Percentiles rank a stretch among this genome's conserved stretches.
Evolutionary conservation across 1,140 invertebrate species (phyloP).

Genomic region (Gonioctena quinquepunctata): DNA sequence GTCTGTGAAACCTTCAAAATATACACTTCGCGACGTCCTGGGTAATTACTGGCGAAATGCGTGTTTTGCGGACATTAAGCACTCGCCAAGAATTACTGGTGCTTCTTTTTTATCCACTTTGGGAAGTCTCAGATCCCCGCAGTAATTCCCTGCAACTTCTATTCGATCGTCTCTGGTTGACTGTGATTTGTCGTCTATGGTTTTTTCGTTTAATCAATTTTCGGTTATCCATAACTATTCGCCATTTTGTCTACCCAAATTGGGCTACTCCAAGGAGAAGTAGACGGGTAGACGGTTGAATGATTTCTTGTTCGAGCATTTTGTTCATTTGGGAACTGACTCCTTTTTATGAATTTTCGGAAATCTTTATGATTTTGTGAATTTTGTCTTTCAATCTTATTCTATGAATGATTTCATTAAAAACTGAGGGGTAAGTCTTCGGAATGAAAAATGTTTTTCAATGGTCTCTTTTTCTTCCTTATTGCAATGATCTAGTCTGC

Average conservation of each 20-base stretch:
- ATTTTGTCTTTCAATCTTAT: slow-evolving; percentile 41
- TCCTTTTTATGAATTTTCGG: slow-evolving; percentile 47
- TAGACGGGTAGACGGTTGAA: slow-evolving; percentile 46
- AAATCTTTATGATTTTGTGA: slow-evolving; percentile 48
- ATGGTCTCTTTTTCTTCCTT: slow-evolving; percentile 25
- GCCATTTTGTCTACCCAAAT: neutral
- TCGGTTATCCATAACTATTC: neutral
- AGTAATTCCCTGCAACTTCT: no score
- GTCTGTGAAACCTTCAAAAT: no score
- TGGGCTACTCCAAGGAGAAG: slow-evolving; percentile 49
- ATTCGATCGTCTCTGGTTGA: no score
- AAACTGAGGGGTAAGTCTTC: slow-evolving; percentile 15
- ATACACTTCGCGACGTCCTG: no score
- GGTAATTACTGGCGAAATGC: no score
- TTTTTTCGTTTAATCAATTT: neutral
- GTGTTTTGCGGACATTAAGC: no score
- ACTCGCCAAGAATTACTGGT: no score
- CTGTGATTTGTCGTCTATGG: neutral
- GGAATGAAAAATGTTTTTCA: slow-evolving; percentile 17
- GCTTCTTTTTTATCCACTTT: no score
- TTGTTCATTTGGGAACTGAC: slow-evolving; percentile 43
- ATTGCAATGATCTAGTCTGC: slow-evolving; percentile 28
- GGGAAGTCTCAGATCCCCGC: no score
- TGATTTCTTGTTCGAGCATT: slow-evolving; percentile 41
- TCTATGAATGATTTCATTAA: slow-evolving; percentile 27